Percentiles rank a stretch among this genome's conserved stretches.
Conservation (phyloP, 2,113 vertebrate species). For the Aphelocoma coerulescens region DNA sequence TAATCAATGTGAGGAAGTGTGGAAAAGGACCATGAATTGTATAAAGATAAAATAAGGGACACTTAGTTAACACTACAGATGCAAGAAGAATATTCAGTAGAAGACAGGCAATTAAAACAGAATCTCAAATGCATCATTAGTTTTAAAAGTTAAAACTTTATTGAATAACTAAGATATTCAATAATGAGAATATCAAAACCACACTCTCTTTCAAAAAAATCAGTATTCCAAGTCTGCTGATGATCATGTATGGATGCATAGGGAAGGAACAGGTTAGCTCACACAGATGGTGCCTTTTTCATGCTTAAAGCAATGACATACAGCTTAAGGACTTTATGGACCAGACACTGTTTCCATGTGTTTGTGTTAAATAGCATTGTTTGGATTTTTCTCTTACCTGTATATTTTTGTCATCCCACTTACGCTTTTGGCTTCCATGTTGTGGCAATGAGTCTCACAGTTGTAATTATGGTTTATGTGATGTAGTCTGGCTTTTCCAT, state of each 20-base stretch:
- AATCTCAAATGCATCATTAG: not conserved
- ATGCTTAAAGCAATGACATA: rapidly evolving
- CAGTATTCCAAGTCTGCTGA: not conserved
- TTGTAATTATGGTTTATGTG: not conserved
- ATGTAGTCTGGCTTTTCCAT: not conserved
- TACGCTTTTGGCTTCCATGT: not conserved
- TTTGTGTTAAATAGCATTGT: not conserved
- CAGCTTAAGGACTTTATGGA: not conserved
- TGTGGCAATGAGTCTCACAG: not conserved
- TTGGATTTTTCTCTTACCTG: not conserved
- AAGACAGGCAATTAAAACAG: not conserved
- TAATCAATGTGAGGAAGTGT: not conserved
- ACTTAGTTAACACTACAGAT: not conserved
- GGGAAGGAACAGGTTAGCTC: not conserved
- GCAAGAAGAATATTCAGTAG: not conserved
- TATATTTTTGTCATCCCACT: slow-evolving; percentile 9
- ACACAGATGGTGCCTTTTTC: not conserved
- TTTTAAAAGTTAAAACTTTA: not conserved
- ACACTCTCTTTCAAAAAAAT: not conserved
- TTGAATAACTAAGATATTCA: not conserved
- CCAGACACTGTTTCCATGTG: not conserved
- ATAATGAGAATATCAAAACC: not conserved
- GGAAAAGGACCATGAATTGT: not conserved
- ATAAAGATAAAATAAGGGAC: not conserved
- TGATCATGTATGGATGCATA: rapidly evolving